A percentile compares a stretch with the other conserved stretches of the same genome.
Conservation (phyloP, 2,888 invertebrate species). For the Monochamus alternatus region DNA sequence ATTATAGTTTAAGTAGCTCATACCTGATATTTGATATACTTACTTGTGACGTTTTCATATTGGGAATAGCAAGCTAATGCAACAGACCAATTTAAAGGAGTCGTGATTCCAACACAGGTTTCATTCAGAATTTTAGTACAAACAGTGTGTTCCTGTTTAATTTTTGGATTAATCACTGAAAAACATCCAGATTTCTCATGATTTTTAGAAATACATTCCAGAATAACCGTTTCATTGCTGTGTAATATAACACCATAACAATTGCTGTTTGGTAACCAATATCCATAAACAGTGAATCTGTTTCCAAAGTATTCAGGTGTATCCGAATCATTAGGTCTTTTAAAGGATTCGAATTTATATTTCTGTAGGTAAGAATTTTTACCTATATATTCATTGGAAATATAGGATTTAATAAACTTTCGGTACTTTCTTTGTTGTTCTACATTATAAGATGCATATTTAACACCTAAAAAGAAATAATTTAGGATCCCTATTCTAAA, state of each 20-base stretch:
- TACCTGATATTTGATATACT: background rate
- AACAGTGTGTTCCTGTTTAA: background rate
- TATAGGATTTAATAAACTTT: conserved; percentile 17
- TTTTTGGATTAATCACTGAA: background rate
- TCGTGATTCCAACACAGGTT: conserved; percentile 19
- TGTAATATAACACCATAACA: conserved; percentile 23
- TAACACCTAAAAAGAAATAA: too few relatives aligned
- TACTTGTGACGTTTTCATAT: background rate
- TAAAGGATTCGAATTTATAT: background rate
- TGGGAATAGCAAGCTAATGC: conserved; percentile 12
- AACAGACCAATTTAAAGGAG: conserved; percentile 11
- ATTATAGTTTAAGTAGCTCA: too few relatives aligned
- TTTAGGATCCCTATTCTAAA: too few relatives aligned
- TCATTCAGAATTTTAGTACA: conserved; percentile 8
- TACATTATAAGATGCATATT: too few relatives aligned
- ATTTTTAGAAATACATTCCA: conserved; percentile 14
- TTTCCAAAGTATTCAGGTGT: too few relatives aligned
- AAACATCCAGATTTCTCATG: conserved; percentile 18
- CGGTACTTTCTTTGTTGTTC: background rate
- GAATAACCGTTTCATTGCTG: conserved; percentile 19
- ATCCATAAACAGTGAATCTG: background rate
- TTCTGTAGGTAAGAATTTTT: conserved; percentile 11
- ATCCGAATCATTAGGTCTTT: background rate
- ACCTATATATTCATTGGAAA: background rate
- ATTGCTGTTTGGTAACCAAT: conserved; percentile 21